These are phyloP conservation scores for Nasalis larvatus DNA, from an alignment of 2,113 vertebrate species.

Conservation along the genomic window DNA sequence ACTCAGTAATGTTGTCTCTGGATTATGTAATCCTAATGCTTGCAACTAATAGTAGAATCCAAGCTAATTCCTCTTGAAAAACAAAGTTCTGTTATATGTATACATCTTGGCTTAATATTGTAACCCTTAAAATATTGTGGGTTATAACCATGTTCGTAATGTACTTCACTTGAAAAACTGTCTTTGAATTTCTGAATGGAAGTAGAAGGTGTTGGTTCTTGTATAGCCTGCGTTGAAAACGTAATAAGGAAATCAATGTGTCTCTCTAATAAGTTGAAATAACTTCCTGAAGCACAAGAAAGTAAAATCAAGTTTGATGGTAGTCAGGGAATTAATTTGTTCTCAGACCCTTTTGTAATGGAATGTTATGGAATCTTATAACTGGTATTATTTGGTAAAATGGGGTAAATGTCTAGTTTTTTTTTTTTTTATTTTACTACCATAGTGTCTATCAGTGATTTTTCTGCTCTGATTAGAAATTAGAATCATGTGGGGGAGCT, in stretches of 20 bases:
- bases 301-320: slow-evolving; percentile 1
- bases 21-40: background rate
- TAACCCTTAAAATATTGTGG: slow-evolving; percentile 2
- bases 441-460: background rate
- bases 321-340: background rate
- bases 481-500: background rate
- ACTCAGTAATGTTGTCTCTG: background rate
- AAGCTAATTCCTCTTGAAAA: slow-evolving; percentile 42
- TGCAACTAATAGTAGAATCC: slow-evolving; percentile 1
- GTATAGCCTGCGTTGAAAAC: background rate
- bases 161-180: background rate
- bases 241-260: background rate
- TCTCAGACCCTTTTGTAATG: background rate
- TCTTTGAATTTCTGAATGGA: slow-evolving; percentile 37
- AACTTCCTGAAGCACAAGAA: slow-evolving; percentile 15
- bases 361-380: background rate
- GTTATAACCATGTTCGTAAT: background rate
- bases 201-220: slow-evolving; percentile 33
- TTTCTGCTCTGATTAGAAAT: background rate
- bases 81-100: slow-evolving; percentile 5
- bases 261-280: background rate
- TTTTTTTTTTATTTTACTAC: slow-evolving; percentile 35
- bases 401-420: background rate
- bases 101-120: background rate
- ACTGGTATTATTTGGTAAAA: slow-evolving; percentile 27